These are phyloP conservation scores for Apis cerana DNA, from an alignment of 1,140 invertebrate species.

Conservation along the genomic window DNA sequence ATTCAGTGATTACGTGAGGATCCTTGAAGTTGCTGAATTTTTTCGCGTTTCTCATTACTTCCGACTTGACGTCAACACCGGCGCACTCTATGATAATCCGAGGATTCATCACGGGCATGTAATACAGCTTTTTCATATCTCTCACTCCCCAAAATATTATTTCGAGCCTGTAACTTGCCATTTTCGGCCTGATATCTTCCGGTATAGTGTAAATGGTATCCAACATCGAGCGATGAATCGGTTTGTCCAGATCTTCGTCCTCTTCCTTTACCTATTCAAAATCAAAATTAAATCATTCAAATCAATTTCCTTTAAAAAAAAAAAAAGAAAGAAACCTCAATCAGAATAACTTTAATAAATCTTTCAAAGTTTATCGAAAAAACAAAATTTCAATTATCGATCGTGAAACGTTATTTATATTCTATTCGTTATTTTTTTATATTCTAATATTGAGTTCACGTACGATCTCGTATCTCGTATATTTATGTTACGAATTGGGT, in stretches of 20 bases:
- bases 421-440: no score
- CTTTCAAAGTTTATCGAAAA: no score
- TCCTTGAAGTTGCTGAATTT: conserved; percentile 80
- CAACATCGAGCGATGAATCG: conserved; percentile 60
- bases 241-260: conserved; percentile 65
- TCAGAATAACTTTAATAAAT: no score
- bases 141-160: conserved; percentile 85
- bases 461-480: no score
- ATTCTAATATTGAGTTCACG: no score
- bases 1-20: conserved; percentile 77
- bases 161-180: conserved; percentile 80
- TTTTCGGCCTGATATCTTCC: conserved; percentile 79
- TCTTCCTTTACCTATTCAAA: conserved; percentile 62
- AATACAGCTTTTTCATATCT: conserved; percentile 80
- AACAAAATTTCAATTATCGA: background rate
- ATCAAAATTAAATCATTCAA: no score
- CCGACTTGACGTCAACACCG: conserved; percentile 81
- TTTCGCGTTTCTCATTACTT: conserved; percentile 80
- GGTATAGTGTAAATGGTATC: conserved; percentile 78
- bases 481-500: no score
- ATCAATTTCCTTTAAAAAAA: no score
- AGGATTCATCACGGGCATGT: conserved; percentile 79
- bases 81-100: conserved; percentile 82
- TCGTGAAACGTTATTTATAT: background rate
- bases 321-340: no score